phyloP scores from a whole-genome alignment of 1,140 invertebrate genomes.

The Adelges cooleyi region DNA sequence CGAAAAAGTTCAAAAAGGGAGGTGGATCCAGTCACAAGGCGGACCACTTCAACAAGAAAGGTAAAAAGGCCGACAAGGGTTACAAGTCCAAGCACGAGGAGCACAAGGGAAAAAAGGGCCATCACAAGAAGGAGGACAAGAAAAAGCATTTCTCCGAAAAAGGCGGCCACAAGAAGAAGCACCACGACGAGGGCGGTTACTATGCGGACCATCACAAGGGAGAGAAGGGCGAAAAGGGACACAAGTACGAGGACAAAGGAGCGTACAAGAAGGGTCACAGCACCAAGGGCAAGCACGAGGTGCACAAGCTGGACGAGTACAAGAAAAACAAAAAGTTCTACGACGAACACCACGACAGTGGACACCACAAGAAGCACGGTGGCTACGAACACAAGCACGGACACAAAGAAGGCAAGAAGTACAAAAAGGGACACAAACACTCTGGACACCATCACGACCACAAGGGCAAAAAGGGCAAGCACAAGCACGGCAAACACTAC shows the following conservation, averaged over 20 bases:
- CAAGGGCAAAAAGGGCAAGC: slow-evolving; percentile 48
- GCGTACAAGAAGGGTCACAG: slow-evolving; percentile 51
- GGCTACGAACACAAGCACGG: slow-evolving; percentile 48
- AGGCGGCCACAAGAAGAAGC: slow-evolving; percentile 51
- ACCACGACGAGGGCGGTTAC: slow-evolving; percentile 44
- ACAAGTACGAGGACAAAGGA: slow-evolving; percentile 51
- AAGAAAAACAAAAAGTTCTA: slow-evolving; percentile 60
- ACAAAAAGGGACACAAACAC: slow-evolving; percentile 61
- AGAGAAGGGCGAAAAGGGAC: slow-evolving; percentile 51
- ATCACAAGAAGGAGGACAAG: slow-evolving; percentile 53
- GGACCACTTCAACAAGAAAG: slow-evolving; percentile 45
- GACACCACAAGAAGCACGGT: slow-evolving; percentile 50
- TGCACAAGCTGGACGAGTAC: slow-evolving; percentile 57
- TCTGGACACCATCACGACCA: slow-evolving; percentile 50
- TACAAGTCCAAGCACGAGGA: slow-evolving; percentile 49
- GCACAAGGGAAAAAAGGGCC: slow-evolving; percentile 52
- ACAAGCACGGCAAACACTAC: slow-evolving; percentile 48
- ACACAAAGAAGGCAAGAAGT: slow-evolving; percentile 56
- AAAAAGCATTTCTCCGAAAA: slow-evolving; percentile 51
- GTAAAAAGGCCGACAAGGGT: slow-evolving; percentile 46
- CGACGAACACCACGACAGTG: slow-evolving; percentile 51
- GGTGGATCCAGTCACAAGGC: slow-evolving; percentile 39
- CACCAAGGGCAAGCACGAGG: slow-evolving; percentile 52
- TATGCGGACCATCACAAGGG: slow-evolving; percentile 43
- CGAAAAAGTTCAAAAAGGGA: slow-evolving; percentile 30